Evolutionary conservation across 2,113 vertebrate species (phyloP), one percentile per base, ranked within the genome.

Genomic region (Micromys minutus): DNA sequence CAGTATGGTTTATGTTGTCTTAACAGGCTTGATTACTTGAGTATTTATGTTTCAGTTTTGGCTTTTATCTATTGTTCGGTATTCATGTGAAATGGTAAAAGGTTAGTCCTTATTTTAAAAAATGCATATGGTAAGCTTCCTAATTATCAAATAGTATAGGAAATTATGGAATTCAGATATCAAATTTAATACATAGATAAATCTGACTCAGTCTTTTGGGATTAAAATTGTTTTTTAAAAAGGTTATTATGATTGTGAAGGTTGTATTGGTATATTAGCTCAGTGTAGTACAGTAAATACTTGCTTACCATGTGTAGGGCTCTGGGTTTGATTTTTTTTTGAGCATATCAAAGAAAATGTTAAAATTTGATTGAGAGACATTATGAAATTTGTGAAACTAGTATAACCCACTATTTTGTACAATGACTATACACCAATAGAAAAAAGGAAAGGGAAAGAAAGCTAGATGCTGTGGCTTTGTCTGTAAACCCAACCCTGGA

Each of bases 51-150:
- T 42, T 84, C 57, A 96, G 83, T 34, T 79, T 92, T 79, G 36
- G 15, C 85, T 96, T 86, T 91, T 19, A 76, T 11, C 31, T 94
- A 15, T 74, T 93, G 24, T 17, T 92, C 22, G n/a, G 8, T 75
- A 29, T 76, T 94, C 88, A 90, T 95, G 19, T 63, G 86, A 95
- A 55, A 57, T 47, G n/a, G 42, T 92, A 89, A 94, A 90, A 88
- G 88, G n/a, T 80, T 92, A 55, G 57, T 87, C 77, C 83, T 47
- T 91, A 55, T 67, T 76, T 93, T 93, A 90, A 75, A 19, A 22
- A 94, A 92, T 52, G 11, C 50, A 90, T 94, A 55, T 93, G 65
- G 50, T 96, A 42, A 79, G 45, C 13, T 88, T 97, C 55, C 87
- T 87, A 36, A 65, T 93, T 93, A 91, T 87, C 22, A 7, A 85